Base-by-base conservation (phyloP, 2,888 invertebrate species). In the Chymomyza caudatula region DNA sequence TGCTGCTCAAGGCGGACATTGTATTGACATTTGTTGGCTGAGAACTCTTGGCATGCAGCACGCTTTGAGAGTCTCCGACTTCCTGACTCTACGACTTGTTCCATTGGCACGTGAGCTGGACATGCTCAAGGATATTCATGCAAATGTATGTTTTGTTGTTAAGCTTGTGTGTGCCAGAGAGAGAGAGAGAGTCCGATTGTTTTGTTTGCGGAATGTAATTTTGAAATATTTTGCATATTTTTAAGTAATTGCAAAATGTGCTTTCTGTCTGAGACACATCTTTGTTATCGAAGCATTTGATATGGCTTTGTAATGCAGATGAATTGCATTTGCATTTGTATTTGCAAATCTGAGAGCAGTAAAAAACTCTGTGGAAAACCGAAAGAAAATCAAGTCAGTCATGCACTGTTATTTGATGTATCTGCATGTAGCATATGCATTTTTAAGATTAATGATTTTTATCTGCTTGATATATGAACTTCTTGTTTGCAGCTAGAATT, bases 121-220 rank as follows among this genome's bases (percentile, higher is more conserved):
- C 77, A 65, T 65, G 60, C 66, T 51, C 20, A 43, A 29, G 67
- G 58, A 54, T 63, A 62, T 63, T 49, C 64, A 15, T 11, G 49
- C 63, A 44, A 47, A 47, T 53, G 53, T 61, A 69, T 63, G 52
- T 59, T 60, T 11, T 37, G 23, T 11, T 13, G 49, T 44, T 43
- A 43, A 52, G 17, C 63, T 15, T 47, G 55, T 60, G 54, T 61
- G 44, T 42, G 43, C 20, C 47, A 17, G 17, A 11, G 51, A 20
- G 55, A 3, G 15, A 2, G 29, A 4, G 25, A 42, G 47, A 44
- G 44, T 42, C 58, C 47, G 54, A 42, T 19, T 60, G 60, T 57
- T 74, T 63, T 58, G 56, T 60, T 76, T 63, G 60, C 55, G 65
- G 69, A 72, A 84, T 78, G 74, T 65, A 76, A 82, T 84, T 81